Conservation (phyloP, 2,888 invertebrate genomes). For the Steinernema scapterisci region DNA sequence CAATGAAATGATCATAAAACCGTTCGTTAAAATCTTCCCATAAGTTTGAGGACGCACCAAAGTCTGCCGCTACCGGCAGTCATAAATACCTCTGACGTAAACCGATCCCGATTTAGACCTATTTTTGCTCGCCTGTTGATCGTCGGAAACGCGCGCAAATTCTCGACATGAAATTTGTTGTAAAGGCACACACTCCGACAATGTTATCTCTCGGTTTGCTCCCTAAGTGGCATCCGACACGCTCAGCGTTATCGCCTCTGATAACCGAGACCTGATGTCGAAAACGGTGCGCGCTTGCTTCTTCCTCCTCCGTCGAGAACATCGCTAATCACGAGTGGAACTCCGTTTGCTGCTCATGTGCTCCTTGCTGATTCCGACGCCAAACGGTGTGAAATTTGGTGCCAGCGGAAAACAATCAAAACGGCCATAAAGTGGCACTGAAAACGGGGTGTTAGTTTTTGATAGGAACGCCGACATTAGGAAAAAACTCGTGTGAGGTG, state of each 20-base stretch:
- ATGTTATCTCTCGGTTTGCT: slow-evolving; percentile 17
- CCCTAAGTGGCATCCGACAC: slow-evolving; percentile 31
- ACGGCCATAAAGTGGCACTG: slow-evolving; percentile 22
- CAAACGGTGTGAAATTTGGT: slow-evolving; percentile 30
- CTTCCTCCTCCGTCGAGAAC: background rate
- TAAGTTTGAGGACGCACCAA: no score
- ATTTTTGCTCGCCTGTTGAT: background rate
- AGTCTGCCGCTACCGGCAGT: no score
- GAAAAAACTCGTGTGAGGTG: slow-evolving; percentile 25
- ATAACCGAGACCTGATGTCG: no score
- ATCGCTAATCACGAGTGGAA: slow-evolving; percentile 2
- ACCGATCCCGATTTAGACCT: background rate
- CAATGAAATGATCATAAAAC: no score
- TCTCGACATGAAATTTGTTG: background rate
- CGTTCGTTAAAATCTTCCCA: no score
- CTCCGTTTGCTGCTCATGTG: background rate
- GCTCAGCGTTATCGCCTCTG: slow-evolving; percentile 2
- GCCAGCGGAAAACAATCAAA: slow-evolving; percentile 27
- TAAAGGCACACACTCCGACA: background rate
- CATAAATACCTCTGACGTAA: background rate
- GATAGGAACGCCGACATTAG: slow-evolving; percentile 7
- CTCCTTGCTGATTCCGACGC: background rate
- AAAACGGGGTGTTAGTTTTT: slow-evolving; percentile 26
- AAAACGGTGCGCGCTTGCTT: background rate
- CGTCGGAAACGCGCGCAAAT: background rate